Percentiles rank a stretch among this genome's conserved stretches.
Conservation (phyloP, 2,113 vertebrate species). For the Calonectris borealis region DNA sequence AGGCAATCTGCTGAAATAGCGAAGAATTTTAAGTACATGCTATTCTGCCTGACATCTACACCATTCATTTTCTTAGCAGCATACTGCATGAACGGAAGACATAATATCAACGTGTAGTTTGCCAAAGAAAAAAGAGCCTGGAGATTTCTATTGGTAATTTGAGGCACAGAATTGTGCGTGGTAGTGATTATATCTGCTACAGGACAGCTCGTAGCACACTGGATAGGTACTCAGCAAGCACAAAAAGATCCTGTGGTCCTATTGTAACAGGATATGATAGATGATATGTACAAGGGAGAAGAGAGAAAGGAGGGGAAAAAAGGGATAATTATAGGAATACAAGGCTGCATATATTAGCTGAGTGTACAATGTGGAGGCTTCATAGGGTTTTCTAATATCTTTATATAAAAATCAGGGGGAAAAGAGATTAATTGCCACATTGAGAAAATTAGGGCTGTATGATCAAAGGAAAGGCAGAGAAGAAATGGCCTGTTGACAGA, state of each 20-base stretch:
- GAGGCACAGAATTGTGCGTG: background rate
- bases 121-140: background rate
- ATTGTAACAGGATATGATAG: background rate
- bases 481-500: constrained; percentile 51
- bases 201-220: background rate
- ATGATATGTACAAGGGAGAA: background rate
- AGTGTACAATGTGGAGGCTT: background rate
- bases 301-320: background rate
- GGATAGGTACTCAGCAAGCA: background rate
- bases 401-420: background rate
- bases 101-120: background rate
- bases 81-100: background rate
- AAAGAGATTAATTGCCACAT: constrained; percentile 33
- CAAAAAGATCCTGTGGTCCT: background rate
- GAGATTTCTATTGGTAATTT: background rate
- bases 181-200: background rate
- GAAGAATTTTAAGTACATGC: background rate
- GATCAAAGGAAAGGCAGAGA: constrained; percentile 32
- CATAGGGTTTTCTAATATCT: constrained; percentile 21
- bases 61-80: background rate
- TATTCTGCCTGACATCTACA: background rate
- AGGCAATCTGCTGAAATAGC: background rate
- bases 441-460: constrained; percentile 40
- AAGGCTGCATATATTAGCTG: constrained; percentile 3
- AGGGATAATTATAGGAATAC: constrained; percentile 9